Conservation (phyloP, 1,140 invertebrate species). For the Ostrea denselamellosa region DNA sequence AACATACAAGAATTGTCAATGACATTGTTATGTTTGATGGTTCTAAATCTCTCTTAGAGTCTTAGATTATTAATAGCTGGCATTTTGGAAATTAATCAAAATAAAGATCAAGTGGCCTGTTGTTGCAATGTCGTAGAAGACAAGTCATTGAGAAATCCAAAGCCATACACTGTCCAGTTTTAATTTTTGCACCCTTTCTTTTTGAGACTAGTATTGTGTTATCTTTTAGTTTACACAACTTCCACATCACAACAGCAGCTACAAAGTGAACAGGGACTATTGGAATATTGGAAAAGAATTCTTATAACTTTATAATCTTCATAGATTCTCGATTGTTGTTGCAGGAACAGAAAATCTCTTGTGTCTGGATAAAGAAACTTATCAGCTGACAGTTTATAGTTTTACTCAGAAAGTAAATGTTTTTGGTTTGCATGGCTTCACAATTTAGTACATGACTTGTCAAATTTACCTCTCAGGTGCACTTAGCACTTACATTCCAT, state of each 20-base stretch:
- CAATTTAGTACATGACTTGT: not conserved
- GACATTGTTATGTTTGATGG: not conserved
- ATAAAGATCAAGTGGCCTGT: not conserved
- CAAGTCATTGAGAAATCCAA: not conserved
- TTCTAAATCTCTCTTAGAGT: not conserved
- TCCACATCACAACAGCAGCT: too few relatives aligned
- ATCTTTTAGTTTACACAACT: too few relatives aligned
- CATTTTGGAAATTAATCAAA: not conserved
- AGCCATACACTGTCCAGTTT: not conserved
- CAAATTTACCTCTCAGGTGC: not conserved
- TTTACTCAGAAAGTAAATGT: too few relatives aligned
- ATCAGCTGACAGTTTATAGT: too few relatives aligned
- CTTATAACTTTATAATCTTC: too few relatives aligned
- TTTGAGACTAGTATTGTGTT: not conserved
- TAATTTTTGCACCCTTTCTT: not conserved
- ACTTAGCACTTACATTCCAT: not conserved
- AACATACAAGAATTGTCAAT: not conserved
- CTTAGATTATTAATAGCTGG: constrained; percentile 2
- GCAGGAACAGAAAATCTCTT: too few relatives aligned
- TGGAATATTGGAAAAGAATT: too few relatives aligned
- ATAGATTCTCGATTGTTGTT: too few relatives aligned
- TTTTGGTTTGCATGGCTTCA: not conserved
- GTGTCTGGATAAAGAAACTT: too few relatives aligned
- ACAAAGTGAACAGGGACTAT: too few relatives aligned
- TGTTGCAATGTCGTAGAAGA: not conserved